phyloP scores from a whole-genome alignment of 2,888 invertebrate species.

The Ochropacha duplaris region DNA sequence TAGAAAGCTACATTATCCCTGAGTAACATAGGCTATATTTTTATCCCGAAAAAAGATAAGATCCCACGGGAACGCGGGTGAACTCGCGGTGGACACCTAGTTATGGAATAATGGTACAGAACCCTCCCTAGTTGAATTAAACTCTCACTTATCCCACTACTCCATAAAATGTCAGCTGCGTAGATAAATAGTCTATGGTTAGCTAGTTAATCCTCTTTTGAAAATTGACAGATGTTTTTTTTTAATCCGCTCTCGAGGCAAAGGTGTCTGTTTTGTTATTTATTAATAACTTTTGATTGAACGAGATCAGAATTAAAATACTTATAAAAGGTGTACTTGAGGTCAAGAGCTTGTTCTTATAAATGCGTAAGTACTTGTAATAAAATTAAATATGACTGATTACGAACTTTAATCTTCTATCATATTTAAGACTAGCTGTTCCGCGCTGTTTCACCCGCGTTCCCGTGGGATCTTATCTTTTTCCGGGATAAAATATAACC shows the following conservation, averaged over 20 bases:
- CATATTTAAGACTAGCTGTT: too few species aligned
- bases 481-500: too few species aligned
- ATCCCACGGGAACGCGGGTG: too few species aligned
- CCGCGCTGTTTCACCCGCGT: too few species aligned
- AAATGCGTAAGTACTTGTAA: not conserved
- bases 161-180: not conserved
- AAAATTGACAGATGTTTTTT: constrained; percentile 1
- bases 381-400: not conserved
- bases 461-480: too few species aligned
- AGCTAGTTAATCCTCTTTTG: not conserved
- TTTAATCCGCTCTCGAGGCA: not conserved
- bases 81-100: too few species aligned
- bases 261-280: not conserved
- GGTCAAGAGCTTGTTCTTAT: not conserved
- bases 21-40: too few species aligned
- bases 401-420: too few species aligned
- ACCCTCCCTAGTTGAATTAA: not conserved
- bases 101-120: not conserved
- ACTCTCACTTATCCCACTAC: not conserved
- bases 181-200: not conserved
- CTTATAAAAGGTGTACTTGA: not conserved
- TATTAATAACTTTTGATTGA: not conserved
- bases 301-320: not conserved
- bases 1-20: too few species aligned
- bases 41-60: too few species aligned